Evolutionary conservation across 2,888 invertebrate species (phyloP), one percentile per base, ranked within the genome.

Genomic region (Serripes groenlandicus): DNA sequence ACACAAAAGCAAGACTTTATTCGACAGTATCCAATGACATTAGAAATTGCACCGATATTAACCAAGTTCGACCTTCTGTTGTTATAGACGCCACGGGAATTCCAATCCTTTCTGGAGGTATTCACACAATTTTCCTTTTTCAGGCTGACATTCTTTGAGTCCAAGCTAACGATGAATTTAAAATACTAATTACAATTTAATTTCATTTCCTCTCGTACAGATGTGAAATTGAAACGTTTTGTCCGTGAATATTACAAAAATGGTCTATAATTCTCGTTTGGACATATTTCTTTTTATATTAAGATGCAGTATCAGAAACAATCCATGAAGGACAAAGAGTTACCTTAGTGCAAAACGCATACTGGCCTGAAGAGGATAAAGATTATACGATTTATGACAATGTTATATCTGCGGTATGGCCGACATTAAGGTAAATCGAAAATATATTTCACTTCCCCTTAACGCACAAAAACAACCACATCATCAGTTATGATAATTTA

Each of bases 391-490:
- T 81, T 11, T 84, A 81, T n/a, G 64, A 35, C 3, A 84, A 84
- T 62, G 62, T 84, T 18, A 42, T 84, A 26, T 81, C 80, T n/a
- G 84, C 84, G 15, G 84, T 84, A 9, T 84, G 84, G 84, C 84
- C 84, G 28, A 75, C 60, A 18, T 58, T 81, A 26, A 80, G 84
- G 84, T 84, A 80, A 28, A 3, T n/a, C n/a, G n/a, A n/a, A n/a
- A n/a, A n/a, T n/a, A n/a, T n/a, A n/a, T n/a, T n/a, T n/a, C n/a
- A n/a, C n/a, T n/a, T n/a, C n/a, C n/a, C n/a, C n/a, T n/a, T n/a
- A n/a, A n/a, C n/a, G n/a, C n/a, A n/a, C n/a, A n/a, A n/a, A n/a
- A n/a, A n/a, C n/a, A n/a, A n/a, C n/a, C n/a, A n/a, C n/a, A n/a
- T n/a, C n/a, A n/a, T n/a, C n/a, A n/a, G n/a, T n/a, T n/a, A n/a